Evolutionary conservation across 2,113 vertebrate genomes (phyloP).

Genomic region (Ia io): DNA sequence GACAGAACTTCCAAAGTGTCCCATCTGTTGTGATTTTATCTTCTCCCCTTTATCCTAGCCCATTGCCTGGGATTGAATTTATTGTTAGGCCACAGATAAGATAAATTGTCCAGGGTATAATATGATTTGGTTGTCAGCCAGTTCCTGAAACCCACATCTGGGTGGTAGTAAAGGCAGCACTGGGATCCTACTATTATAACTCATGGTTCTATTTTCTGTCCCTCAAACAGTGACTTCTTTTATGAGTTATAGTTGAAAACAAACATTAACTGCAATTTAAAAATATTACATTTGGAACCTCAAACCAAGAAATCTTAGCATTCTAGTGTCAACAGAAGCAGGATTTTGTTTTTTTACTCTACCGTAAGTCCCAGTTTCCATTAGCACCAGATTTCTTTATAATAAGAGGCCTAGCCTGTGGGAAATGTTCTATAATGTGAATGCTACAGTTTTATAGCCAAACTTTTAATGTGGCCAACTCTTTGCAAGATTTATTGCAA

Average conservation of each 20-base stretch:
- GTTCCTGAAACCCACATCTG: conserved; percentile 16
- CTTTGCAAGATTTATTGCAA: neutral
- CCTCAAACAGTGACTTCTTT: neutral
- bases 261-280: neutral
- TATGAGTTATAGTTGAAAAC: neutral
- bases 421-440: neutral
- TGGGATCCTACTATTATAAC: conserved; percentile 12
- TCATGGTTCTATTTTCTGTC: neutral
- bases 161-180: neutral
- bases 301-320: neutral
- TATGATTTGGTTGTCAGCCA: neutral
- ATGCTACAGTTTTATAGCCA: neutral
- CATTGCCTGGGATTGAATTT: neutral
- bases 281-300: neutral
- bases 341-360: neutral
- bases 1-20: neutral
- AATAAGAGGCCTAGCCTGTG: neutral
- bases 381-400: neutral
- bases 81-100: neutral
- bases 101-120: neutral
- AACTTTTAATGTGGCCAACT: neutral
- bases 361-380: neutral
- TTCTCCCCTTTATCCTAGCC: neutral
- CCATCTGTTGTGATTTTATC: neutral
- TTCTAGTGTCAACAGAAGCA: neutral